Evolutionary conservation across 2,113 vertebrate species (phyloP).

Genomic region (Sander lucioperca): DNA sequence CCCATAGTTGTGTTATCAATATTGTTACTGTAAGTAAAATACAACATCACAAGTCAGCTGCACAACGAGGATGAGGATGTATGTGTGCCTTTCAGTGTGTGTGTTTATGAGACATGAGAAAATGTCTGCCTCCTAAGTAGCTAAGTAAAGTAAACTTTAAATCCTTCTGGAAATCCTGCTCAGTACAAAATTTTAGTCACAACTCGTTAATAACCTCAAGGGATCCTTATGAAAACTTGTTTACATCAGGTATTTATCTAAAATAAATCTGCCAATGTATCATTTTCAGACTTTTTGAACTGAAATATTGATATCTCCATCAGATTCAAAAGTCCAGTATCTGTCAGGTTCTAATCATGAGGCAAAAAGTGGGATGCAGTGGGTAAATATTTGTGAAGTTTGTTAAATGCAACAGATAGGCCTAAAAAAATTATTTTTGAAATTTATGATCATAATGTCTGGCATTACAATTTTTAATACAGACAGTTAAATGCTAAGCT

Average conservation of each 20-base stretch:
- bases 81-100: background rate
- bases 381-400: background rate
- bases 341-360: background rate
- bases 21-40: slow-evolving; percentile 5
- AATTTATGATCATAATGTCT: background rate
- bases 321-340: background rate
- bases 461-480: background rate
- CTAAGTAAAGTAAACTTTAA: too few species aligned
- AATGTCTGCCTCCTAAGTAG: background rate
- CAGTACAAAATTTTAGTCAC: background rate
- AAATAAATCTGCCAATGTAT: background rate
- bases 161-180: background rate
- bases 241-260: background rate
- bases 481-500: background rate
- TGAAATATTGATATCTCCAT: background rate
- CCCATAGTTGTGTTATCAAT: slow-evolving; percentile 1
- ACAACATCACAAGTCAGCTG: slow-evolving; percentile 6
- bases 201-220: background rate
- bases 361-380: background rate
- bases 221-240: background rate
- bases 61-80: background rate
- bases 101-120: background rate
- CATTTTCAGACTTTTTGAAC: background rate
- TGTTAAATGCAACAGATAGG: background rate
- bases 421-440: too few species aligned